These are phyloP conservation scores for Erannis defoliaria DNA, from an alignment of 2,888 invertebrate species.

Conservation along the genomic window DNA sequence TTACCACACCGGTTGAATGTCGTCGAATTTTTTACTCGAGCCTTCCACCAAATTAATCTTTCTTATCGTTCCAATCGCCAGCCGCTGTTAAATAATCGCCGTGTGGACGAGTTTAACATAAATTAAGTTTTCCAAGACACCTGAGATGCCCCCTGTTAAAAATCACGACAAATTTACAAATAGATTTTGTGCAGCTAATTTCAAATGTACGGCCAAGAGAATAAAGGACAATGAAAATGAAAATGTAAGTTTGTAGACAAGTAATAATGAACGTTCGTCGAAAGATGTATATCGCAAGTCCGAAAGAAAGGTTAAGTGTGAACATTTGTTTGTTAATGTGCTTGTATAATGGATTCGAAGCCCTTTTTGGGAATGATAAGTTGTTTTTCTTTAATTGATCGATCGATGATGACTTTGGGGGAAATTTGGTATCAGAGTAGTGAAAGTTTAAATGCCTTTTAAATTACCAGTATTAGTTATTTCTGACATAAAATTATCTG, in stretches of 20 bases:
- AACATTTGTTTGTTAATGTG: slow-evolving; percentile 86
- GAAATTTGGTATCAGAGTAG: slow-evolving; percentile 22
- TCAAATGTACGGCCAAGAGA: slow-evolving; percentile 44
- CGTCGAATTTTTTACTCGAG: slow-evolving; percentile 67
- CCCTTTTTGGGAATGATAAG: slow-evolving; percentile 77
- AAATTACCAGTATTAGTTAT: slow-evolving; percentile 17
- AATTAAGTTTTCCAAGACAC: slow-evolving; percentile 85
- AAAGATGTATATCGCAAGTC: slow-evolving; percentile 79
- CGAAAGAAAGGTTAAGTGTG: slow-evolving; percentile 85
- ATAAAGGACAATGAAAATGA: slow-evolving; percentile 37
- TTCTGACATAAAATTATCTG: neutral
- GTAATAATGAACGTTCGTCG: slow-evolving; percentile 80
- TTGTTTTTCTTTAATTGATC: slow-evolving; percentile 61
- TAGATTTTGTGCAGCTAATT: slow-evolving; percentile 38
- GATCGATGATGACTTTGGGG: slow-evolving; percentile 39
- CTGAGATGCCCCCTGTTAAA: slow-evolving; percentile 79
- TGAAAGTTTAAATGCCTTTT: slow-evolving; percentile 12
- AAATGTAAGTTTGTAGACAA: slow-evolving; percentile 50
- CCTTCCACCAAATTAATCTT: slow-evolving; percentile 79
- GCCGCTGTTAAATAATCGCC: slow-evolving; percentile 81
- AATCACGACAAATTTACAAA: slow-evolving; percentile 49
- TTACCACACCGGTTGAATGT: slow-evolving; percentile 75
- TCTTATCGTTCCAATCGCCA: slow-evolving; percentile 78
- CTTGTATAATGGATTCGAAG: slow-evolving; percentile 80
- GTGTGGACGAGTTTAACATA: slow-evolving; percentile 83